phyloP scores from a whole-genome alignment of 2,797 vertebrate genomes.

The Scomberomorus guttatus region DNA sequence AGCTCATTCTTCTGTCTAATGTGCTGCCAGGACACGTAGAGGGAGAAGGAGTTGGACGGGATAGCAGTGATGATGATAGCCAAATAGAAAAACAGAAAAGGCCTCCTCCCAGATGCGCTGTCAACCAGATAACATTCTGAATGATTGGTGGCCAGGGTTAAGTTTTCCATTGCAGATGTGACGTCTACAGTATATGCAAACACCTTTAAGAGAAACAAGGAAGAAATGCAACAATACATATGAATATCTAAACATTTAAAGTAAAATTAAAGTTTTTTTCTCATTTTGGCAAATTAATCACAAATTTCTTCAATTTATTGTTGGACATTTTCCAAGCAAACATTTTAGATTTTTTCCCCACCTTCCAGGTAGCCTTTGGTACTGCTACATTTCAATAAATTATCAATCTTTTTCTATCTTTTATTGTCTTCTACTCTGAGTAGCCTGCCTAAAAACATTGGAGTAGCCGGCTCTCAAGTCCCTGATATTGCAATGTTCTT shows the following conservation, averaged over 20 bases:
- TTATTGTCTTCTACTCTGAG: background rate
- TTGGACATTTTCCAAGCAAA: background rate
- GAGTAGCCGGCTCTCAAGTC: background rate
- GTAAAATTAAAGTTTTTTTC: background rate
- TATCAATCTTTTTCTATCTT: no score
- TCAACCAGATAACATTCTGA: slow-evolving; percentile 73
- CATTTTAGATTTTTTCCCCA: no score
- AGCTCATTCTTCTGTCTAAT: slow-evolving; percentile 89
- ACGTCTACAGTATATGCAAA: slow-evolving; percentile 13
- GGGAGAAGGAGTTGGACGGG: slow-evolving; percentile 87
- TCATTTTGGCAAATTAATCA: background rate
- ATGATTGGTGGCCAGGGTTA: slow-evolving; percentile 32
- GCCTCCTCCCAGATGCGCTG: slow-evolving; percentile 63
- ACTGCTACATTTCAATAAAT: background rate
- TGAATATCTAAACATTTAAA: background rate
- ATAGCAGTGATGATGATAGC: slow-evolving; percentile 84
- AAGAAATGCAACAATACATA: background rate
- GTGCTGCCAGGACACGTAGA: slow-evolving; percentile 89
- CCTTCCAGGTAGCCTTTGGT: background rate
- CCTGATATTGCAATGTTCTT: background rate
- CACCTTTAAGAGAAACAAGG: slow-evolving; percentile 41
- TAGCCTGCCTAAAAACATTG: background rate
- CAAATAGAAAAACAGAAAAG: slow-evolving; percentile 86
- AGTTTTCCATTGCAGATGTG: slow-evolving; percentile 64
- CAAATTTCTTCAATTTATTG: background rate